Base-by-base conservation (phyloP, 2,888 invertebrate genomes). In the Laspeyria flexula region DNA sequence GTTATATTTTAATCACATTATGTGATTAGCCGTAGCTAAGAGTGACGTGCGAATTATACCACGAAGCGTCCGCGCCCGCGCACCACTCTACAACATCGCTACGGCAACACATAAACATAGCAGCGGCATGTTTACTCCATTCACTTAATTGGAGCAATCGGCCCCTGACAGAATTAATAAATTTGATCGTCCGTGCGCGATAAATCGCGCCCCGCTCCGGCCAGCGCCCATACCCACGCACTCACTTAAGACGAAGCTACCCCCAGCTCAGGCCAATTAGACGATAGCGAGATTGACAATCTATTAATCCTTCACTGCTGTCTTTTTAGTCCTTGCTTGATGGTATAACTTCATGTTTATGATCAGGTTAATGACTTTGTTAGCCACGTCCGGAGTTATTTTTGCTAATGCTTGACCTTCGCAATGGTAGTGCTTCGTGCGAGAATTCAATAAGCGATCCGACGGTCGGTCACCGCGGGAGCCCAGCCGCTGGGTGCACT, bases 71-170 rank as follows among this genome's bases (percentile, higher is more conserved):
- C 39, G 50, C 41, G 53, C 49, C 48, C 31, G 43, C 55, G 58
- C 59, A 55, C 55, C 35, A 43, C 45, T 57, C 55, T 55, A 63
- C 68, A 57, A 64, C 68, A 58, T 64, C 54, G 44, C 50, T 66
- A 61, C 64, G 42, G 64, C 66, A 60, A 53, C 73, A 66, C 84
- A 87, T 87, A 87, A 88, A 88, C 83, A 82, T 76, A 70, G 64
- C 73, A 60, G 73, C 77, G 81, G 81, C 82, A 79, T 86, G 85
- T 88, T 88, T 90, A 88, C 85, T 81, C 78, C 76, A 71, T 74
- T 75, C 80, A 75, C 83, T 90, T 89, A 90, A 89, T 89, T 89
- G 85, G 86, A 87, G 83, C 86, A 86, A 88, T 88, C 85, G 84
- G 73, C 78, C 75, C 71, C 74, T 73, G 84, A 86, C 86, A 83